Evolutionary conservation across 2,888 invertebrate genomes (phyloP), one percentile per base, ranked within the genome.

Genomic region (Limnephilus lunatus): DNA sequence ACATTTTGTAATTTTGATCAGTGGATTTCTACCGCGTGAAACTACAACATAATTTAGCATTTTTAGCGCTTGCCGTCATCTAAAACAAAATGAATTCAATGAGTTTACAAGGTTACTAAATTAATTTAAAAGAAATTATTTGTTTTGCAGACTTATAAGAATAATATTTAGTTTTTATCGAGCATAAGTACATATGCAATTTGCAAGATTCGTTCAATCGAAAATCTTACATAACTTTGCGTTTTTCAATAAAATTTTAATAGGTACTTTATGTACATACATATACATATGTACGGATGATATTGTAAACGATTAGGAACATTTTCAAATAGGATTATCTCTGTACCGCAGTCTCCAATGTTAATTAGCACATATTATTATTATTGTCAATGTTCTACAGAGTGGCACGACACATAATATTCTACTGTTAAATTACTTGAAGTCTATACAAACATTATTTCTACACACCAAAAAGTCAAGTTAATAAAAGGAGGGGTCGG

Each of bases 351-450:
- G 35, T 9, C 25, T 68, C 68, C 15, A 68, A n/a, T 68, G 68
- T 68, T 68, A 68, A 83, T 35, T 35, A 83, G 83, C 89, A 89
- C 89, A 89, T 35, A 14, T 48, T 15, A 15, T 44, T 44, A 44
- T 48, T 48, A 48, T 48, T 48, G 53, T 80, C 89, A 80, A 89
- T 35, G 35, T 30, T 80, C 89, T 89, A 89, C 89, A 81, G 53
- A 81, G 90, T 90, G 90, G 82, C 83, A 90, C 90, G 90, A 90
- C 90, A 90, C 44, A 83, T 81, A 90, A 39, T 44, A 31, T 81
- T 39, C 90, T 90, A 68, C 30, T 68, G 68, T 68, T 25, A 32
- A 90, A 44, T 53, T 87, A 81, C 82, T 53, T 82, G 83, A 90
- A 83, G 81, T 83, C 90, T 90, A 90, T 87, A 87, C 87, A 87